A percentile compares a stretch with the other conserved stretches of the same genome.
These are phyloP conservation scores for Urocolius indicus DNA, from an alignment of 2,113 vertebrate species.

Conservation along the genomic window DNA sequence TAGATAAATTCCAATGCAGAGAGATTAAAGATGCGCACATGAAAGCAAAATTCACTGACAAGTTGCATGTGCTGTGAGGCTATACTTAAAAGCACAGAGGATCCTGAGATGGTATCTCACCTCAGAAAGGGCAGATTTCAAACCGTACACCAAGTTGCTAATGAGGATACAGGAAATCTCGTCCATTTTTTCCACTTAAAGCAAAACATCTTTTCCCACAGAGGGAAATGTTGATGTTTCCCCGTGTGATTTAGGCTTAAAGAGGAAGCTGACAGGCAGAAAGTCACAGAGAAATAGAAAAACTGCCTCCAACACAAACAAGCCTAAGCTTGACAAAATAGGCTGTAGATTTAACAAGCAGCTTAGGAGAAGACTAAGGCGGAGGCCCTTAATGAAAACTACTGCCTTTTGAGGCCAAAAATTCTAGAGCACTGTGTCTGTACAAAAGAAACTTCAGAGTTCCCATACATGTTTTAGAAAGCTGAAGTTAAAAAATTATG, in stretches of 20 bases:
- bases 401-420: background rate
- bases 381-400: background rate
- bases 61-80: background rate
- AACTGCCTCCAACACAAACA: slow-evolving; percentile 56
- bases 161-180: slow-evolving; percentile 60
- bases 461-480: background rate
- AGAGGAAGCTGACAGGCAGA: slow-evolving; percentile 46
- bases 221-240: slow-evolving; percentile 47
- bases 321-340: slow-evolving; percentile 61
- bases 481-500: background rate
- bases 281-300: slow-evolving; percentile 2
- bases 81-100: slow-evolving; percentile 7
- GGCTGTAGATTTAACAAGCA: slow-evolving; percentile 35
- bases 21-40: background rate
- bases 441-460: background rate
- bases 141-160: background rate
- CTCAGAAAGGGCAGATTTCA: slow-evolving; percentile 37
- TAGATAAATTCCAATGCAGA: background rate
- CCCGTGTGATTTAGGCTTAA: slow-evolving; percentile 2
- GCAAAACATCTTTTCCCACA: slow-evolving; percentile 44
- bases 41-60: slow-evolving; percentile 36
- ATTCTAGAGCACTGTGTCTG: background rate
- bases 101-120: slow-evolving; percentile 30
- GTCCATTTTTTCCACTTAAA: slow-evolving; percentile 48
- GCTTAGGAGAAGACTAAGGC: slow-evolving; percentile 2